Percentiles rank a stretch among this genome's conserved stretches.
These are phyloP conservation scores for Drosophila murphyi DNA, from an alignment of 1,140 invertebrate species.

Conservation along the genomic window DNA sequence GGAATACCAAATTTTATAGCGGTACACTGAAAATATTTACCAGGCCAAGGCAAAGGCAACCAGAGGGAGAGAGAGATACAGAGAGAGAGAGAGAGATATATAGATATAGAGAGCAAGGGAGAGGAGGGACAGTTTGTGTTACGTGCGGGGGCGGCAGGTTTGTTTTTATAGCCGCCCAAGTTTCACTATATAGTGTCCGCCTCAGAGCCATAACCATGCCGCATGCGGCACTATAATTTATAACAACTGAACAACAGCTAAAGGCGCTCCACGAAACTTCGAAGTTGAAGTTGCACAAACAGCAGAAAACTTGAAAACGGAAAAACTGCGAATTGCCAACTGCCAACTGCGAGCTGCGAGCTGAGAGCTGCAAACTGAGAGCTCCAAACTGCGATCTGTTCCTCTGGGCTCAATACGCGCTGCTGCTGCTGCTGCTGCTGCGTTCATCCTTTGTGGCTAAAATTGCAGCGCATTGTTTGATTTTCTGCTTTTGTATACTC, in stretches of 20 bases:
- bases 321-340: constrained; percentile 15
- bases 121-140: constrained; percentile 26
- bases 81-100: neutral
- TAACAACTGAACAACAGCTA: constrained; percentile 73
- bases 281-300: neutral
- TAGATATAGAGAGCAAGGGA: constrained; percentile 13
- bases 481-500: constrained; percentile 53
- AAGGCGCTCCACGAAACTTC: constrained; percentile 68
- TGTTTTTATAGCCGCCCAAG: constrained; percentile 80
- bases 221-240: constrained; percentile 83
- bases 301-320: constrained; percentile 1
- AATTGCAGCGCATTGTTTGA: constrained; percentile 75
- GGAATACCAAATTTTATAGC: constrained; percentile 83
- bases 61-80: constrained; percentile 1
- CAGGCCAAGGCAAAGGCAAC: constrained; percentile 11
- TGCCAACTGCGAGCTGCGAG: constrained; percentile 11
- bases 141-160: constrained; percentile 78
- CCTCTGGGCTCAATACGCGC: constrained; percentile 47
- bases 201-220: constrained; percentile 60
- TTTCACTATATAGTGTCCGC: constrained; percentile 65
- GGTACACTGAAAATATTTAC: constrained; percentile 79
- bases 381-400: constrained; percentile 9
- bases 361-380: constrained; percentile 1
- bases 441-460: constrained; percentile 67
- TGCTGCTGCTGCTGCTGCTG: constrained; percentile 8